Evolutionary conservation across 2,888 invertebrate species (phyloP).

Genomic region (Psylliodes chrysocephalus): DNA sequence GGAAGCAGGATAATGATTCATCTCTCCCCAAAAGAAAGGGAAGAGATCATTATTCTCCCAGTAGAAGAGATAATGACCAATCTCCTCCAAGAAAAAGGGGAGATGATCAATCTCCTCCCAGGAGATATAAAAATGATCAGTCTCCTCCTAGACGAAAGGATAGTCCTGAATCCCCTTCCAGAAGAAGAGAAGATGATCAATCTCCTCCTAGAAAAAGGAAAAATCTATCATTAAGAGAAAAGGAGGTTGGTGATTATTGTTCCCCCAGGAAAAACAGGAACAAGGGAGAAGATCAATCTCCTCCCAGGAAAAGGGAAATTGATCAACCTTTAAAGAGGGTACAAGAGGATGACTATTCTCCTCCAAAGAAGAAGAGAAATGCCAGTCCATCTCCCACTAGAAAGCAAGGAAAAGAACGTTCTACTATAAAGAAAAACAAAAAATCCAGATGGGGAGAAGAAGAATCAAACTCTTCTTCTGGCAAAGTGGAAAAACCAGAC

Average conservation of each 20-base stretch:
- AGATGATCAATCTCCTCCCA: conserved; percentile 23
- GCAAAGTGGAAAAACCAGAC: conserved; percentile 63
- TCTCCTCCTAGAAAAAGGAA: conserved; percentile 12
- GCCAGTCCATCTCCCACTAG: background rate
- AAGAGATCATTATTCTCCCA: background rate
- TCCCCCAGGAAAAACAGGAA: too few species aligned
- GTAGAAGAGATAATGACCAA: conserved; percentile 29
- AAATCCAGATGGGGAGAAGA: conserved; percentile 29
- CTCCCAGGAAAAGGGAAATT: conserved; percentile 16
- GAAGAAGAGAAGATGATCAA: conserved; percentile 48
- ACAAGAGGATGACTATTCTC: conserved; percentile 11
- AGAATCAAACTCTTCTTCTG: conserved; percentile 16
- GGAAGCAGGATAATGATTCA: conserved; percentile 11
- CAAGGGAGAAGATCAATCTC: too few species aligned
- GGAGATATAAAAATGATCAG: conserved; percentile 5
- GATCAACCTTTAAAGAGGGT: conserved; percentile 9
- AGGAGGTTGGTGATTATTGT: conserved; percentile 34
- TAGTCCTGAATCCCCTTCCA: conserved; percentile 37
- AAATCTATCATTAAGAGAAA: conserved; percentile 11
- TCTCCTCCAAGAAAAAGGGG: conserved; percentile 53
- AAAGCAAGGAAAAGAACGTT: conserved; percentile 24
- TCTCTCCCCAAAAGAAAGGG: conserved; percentile 54
- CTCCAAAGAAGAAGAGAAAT: conserved; percentile 51
- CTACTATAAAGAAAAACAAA: conserved; percentile 36
- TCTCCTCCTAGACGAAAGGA: conserved; percentile 16